Percentiles rank a stretch among this genome's conserved stretches.
Conservation (phyloP, 1,140 invertebrate genomes). For the Asbolus verrucosus region DNA sequence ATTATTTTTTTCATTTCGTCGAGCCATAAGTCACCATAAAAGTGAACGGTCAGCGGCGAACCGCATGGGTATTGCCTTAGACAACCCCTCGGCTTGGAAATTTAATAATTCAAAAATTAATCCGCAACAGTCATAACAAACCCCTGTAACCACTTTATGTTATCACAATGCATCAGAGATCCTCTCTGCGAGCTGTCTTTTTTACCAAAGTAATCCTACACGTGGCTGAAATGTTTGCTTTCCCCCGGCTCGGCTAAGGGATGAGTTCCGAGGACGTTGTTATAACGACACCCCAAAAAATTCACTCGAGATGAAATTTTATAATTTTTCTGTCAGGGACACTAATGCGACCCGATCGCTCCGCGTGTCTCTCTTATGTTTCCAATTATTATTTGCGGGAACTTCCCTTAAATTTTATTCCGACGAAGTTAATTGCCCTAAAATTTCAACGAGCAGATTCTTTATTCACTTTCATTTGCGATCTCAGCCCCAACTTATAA, state of each 20-base stretch:
- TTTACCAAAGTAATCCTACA: constrained; percentile 59
- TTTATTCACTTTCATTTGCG: too few relatives aligned
- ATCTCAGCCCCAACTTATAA: too few relatives aligned
- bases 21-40: constrained; percentile 28
- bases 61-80: constrained; percentile 2
- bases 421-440: too few relatives aligned
- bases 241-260: constrained; percentile 19
- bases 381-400: too few relatives aligned
- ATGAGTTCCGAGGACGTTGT: constrained; percentile 4
- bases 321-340: too few relatives aligned
- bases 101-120: constrained; percentile 63
- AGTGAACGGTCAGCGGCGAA: constrained; percentile 24
- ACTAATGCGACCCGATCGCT: too few relatives aligned
- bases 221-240: constrained; percentile 53
- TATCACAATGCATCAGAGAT: constrained; percentile 60
- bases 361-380: too few relatives aligned
- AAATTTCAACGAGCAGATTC: too few relatives aligned
- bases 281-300: constrained; percentile 6
- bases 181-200: constrained; percentile 55
- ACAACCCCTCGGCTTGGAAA: constrained; percentile 48
- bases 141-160: constrained; percentile 61
- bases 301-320: neutral
- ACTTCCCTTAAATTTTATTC: too few relatives aligned
- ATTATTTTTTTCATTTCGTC: constrained; percentile 31
- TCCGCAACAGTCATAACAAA: constrained; percentile 60